Evolutionary conservation across 23 tunicate species (phyloP), one percentile per base, ranked within the genome.

Genomic region (Phallusia fumigata): DNA sequence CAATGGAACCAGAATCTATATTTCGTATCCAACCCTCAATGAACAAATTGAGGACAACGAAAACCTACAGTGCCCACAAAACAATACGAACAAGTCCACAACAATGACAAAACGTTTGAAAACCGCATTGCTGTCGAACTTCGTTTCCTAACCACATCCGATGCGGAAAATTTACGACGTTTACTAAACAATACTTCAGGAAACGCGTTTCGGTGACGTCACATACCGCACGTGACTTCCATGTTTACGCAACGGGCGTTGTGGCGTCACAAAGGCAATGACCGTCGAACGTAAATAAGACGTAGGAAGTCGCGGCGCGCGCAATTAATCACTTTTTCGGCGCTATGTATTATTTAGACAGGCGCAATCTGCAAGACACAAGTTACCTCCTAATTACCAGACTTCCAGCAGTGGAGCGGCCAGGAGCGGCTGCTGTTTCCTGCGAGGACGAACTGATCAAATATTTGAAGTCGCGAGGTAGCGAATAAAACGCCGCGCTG

Each of bases 241-340:
- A 40, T 40, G 47, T 40, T 40, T 40, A 40, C 47, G 47, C 47
- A 40, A 40, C 47, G 10, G 47, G 26, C 69, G 3, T 58, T 58
- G 69, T 58, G 69, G 69, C 69, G 69, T 24, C 26, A 58, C 69
- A 58, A 58, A 21, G 69, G 69, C 16, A 58, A 58, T 58, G 69
- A 58, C 28, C 69, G 69, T 58, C 28, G 28, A 24, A 58, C 3
- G 69, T 22, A 1, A 58, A 58, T 3, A 22, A 58, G 28, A 24
- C 69, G 69, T 1, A 22, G 69, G 69, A 58, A 58, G 69, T 21
- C 28, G 8, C 15, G 69, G 28, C 26, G 69, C 69, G 26, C 69
- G 69, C 69, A 16, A 58, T 58, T 58, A 22, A 58, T 58, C 69
- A 58, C 69, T 58, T n/a, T n/a, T 24, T 58, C 69, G 26, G 28